These are phyloP conservation scores for Ranitomeya imitator DNA, from an alignment of 2,113 vertebrate genomes.

Conservation along the genomic window DNA sequence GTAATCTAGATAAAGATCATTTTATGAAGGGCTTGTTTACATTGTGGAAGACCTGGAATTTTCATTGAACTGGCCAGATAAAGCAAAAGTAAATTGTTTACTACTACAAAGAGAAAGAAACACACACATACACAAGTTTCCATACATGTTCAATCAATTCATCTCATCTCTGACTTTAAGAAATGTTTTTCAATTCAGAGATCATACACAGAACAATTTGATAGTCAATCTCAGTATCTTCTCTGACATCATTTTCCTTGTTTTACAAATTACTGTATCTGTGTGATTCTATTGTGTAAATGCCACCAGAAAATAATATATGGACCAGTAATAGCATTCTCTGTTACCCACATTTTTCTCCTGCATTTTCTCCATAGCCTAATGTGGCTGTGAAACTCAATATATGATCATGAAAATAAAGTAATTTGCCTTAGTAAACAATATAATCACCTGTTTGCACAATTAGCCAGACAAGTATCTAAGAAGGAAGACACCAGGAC, in stretches of 20 bases:
- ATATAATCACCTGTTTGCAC: no score
- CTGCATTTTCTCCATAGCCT: no score
- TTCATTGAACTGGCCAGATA: neutral
- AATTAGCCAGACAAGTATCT: no score
- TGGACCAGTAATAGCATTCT: no score
- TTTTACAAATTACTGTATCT: neutral
- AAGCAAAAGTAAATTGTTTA: conserved; percentile 17
- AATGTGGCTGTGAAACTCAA: no score
- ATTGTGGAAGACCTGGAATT: neutral
- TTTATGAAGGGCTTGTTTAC: neutral
- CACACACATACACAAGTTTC: conserved; percentile 5
- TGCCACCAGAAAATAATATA: no score
- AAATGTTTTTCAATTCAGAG: neutral
- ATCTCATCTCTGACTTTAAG: neutral
- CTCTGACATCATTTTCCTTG: neutral
- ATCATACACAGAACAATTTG: neutral
- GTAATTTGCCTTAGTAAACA: no score
- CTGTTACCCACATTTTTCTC: no score
- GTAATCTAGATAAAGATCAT: conserved; percentile 28
- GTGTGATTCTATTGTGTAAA: no score
- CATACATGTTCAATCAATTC: neutral
- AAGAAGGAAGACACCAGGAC: no score
- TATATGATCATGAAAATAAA: no score
- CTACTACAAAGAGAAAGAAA: conserved; percentile 17
- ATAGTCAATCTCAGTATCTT: neutral